Base-by-base conservation (phyloP, 2,113 vertebrate species). In the Protobothrops flavoviridis region DNA sequence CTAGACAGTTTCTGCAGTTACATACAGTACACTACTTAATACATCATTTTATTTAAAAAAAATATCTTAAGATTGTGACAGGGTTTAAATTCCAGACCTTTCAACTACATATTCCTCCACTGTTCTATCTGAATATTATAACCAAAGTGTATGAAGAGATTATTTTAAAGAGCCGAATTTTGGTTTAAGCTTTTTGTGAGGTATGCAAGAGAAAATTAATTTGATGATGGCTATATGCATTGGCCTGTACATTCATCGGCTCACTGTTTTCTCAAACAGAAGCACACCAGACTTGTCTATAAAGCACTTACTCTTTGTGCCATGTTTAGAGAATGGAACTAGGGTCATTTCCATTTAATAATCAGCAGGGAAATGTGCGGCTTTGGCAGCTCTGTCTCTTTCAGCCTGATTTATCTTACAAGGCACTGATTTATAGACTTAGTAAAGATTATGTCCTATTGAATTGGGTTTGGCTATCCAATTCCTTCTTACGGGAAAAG, bases 121-220 rank as follows among this genome's bases (percentile, higher is more conserved):
- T 15, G 12, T 69, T 15, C 29, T n/a, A 6, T 69, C 29, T 69
- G 64, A 69, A 69, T 69, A 69, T 69, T 69, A 69, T 33, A 69
- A 69, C 12, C 29, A n/a, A 15, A 69, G 64, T 69, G 64, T 33
- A 43, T 74, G 89, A 50, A 85, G 91, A 94, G 50, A 9, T 91
- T 74, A 92, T 92, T 23, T 91, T 93, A 94, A 89, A 94, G 88
- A 29, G 39, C 33, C 45, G 93, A 90, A 94, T 93, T 93, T 7
- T 87, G 10, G 43, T 45, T 88, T 39, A 52, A 88, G 33, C 57
- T 59, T 39, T 92, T 48, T 39, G 50, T 92, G 91, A 88, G 59
- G n/a, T 5, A 87, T 93, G n/a, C n/a, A 45, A 86, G 15, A n/a
- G 45, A 10, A 87, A 61, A 86, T 53, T 13, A n/a, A 29, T 93